Percentiles rank a stretch among this genome's conserved stretches.
Evolutionary conservation across 2,888 invertebrate genomes (phyloP).

Genomic region (Himalopsyche japonica): DNA sequence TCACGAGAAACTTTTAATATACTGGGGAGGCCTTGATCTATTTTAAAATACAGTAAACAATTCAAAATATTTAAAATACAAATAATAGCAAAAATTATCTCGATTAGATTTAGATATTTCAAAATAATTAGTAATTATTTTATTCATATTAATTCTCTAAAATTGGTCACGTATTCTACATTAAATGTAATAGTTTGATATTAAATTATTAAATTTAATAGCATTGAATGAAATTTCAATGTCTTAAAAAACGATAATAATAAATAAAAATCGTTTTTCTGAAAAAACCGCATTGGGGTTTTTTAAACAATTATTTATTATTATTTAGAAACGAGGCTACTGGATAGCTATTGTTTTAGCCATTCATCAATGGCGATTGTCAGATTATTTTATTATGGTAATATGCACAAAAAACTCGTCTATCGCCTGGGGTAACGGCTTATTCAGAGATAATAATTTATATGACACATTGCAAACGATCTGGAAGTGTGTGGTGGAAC

Average conservation of each 20-base stretch:
- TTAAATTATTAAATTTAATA: background rate
- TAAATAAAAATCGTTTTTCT: background rate
- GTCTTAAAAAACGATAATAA: background rate
- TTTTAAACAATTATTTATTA: background rate
- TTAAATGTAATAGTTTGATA: background rate
- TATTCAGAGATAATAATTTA: background rate
- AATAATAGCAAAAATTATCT: no score
- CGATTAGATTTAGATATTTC: no score
- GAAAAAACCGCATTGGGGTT: background rate
- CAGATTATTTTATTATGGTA: background rate
- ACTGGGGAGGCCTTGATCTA: no score
- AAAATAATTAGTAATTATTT: no score
- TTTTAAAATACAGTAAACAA: no score
- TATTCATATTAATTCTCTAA: background rate
- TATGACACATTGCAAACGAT: background rate
- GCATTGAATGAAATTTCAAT: background rate
- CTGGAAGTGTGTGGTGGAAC: background rate
- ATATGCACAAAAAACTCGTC: background rate
- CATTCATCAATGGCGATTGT: background rate
- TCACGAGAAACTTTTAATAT: no score
- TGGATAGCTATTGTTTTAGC: background rate
- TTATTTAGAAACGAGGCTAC: background rate
- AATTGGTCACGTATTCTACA: background rate
- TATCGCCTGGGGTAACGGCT: background rate
- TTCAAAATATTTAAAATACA: no score